These are phyloP conservation scores for Eudasyphora cyanicolor DNA, from an alignment of 2,888 invertebrate genomes.

Conservation along the genomic window DNA sequence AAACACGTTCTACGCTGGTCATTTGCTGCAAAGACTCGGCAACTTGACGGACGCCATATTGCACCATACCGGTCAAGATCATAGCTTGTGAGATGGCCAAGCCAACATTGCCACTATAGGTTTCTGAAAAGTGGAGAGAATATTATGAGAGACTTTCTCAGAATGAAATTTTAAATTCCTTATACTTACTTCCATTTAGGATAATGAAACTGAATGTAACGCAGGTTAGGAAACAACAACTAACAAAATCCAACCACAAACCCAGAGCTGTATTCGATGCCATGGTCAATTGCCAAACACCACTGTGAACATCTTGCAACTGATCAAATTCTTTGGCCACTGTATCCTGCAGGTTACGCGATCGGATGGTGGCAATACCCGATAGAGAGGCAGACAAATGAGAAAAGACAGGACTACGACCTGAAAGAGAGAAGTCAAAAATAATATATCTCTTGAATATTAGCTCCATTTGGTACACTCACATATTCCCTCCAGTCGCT, in stretches of 20 bases:
- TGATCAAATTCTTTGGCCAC: conserved; percentile 88
- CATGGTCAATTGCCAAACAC: conserved; percentile 79
- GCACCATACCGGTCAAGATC: conserved; percentile 87
- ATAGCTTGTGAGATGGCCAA: conserved; percentile 86
- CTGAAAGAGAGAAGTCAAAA: conserved; percentile 75
- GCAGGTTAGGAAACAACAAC: conserved; percentile 84
- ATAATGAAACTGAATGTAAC: conserved; percentile 85
- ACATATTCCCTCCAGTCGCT: conserved; percentile 86
- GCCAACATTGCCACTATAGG: conserved; percentile 86
- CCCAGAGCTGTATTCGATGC: conserved; percentile 84
- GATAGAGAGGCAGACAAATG: conserved; percentile 93
- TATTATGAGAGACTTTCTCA: neutral
- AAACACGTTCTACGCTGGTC: conserved; percentile 87
- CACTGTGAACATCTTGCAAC: conserved; percentile 83
- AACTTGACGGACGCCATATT: conserved; percentile 85
- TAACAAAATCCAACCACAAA: conserved; percentile 87
- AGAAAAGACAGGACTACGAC: conserved; percentile 94
- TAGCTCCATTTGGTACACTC: conserved; percentile 77
- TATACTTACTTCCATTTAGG: conserved; percentile 82
- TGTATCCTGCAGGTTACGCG: conserved; percentile 86
- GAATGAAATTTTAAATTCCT: neutral
- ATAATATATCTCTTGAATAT: neutral
- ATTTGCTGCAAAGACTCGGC: conserved; percentile 87
- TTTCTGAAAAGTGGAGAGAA: conserved; percentile 69
- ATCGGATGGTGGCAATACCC: conserved; percentile 93